Evolutionary conservation across 2,113 vertebrate genomes (phyloP).

Genomic region (Taurulus bubalis): DNA sequence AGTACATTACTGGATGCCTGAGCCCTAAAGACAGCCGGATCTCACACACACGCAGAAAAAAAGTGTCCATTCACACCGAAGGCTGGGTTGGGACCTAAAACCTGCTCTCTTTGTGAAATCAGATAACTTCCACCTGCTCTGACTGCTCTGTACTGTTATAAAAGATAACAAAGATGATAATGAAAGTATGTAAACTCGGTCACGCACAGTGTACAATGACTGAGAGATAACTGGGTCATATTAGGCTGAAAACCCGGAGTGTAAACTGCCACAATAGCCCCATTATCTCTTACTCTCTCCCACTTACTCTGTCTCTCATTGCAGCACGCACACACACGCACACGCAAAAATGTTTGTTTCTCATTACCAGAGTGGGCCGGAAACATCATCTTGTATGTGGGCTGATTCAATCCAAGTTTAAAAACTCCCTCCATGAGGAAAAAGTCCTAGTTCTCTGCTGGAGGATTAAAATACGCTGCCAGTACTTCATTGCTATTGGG

Average conservation of each 20-base stretch:
- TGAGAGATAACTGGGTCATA: constrained; percentile 37
- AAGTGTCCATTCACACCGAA: constrained; percentile 67
- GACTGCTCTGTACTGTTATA: constrained; percentile 2
- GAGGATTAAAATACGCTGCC: constrained; percentile 34
- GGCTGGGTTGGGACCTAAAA: constrained; percentile 44
- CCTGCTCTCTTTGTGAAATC: constrained; percentile 16
- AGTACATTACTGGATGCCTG: constrained; percentile 13
- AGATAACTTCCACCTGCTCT: constrained; percentile 49
- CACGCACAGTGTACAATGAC: background rate
- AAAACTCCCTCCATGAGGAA: constrained; percentile 34
- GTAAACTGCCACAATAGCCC: constrained; percentile 55
- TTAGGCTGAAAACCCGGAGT: constrained; percentile 11
- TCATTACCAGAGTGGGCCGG: constrained; percentile 58
- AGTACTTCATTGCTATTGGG: constrained; percentile 20
- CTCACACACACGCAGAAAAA: constrained; percentile 36
- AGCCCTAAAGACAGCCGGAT: constrained; percentile 54
- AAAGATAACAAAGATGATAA: background rate
- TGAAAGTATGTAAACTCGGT: background rate
- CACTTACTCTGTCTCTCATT: background rate
- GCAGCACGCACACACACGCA: constrained; percentile 4
- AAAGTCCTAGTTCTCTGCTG: constrained; percentile 21
- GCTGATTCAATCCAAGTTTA: constrained; percentile 35
- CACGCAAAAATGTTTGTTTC: constrained; percentile 40
- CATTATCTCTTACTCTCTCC: constrained; percentile 54
- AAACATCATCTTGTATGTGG: constrained; percentile 35